These are phyloP conservation scores for Parazoanthus darwini DNA, from an alignment of 92 coral and sea anemone genomes.

Conservation along the genomic window DNA sequence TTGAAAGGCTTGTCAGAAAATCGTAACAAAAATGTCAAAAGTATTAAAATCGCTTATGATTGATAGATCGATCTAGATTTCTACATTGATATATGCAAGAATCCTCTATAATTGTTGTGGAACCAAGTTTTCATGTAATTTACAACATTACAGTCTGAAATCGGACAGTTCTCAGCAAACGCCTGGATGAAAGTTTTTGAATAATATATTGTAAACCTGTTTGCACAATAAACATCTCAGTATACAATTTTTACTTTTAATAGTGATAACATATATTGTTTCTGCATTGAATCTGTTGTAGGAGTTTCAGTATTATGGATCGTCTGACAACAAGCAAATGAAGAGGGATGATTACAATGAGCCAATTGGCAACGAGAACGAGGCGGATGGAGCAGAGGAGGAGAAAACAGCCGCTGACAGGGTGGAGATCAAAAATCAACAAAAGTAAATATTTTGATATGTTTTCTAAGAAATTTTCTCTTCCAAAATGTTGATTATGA, in stretches of 20 bases:
- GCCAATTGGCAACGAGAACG: constrained; percentile 46
- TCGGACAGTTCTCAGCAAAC: background rate
- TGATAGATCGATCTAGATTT: too few species aligned
- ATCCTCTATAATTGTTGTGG: background rate
- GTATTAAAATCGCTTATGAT: too few species aligned
- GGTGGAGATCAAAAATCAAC: constrained; percentile 76
- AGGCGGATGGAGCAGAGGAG: constrained; percentile 57
- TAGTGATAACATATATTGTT: background rate
- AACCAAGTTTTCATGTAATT: too few species aligned
- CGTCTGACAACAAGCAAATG: constrained; percentile 29
- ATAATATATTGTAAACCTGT: background rate
- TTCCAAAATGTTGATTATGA: background rate
- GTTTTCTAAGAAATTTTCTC: background rate
- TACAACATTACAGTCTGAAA: too few species aligned
- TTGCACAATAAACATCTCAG: too few species aligned
- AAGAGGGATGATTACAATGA: constrained; percentile 27
- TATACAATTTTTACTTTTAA: too few species aligned
- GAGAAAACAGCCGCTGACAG: constrained; percentile 64
- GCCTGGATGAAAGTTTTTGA: background rate
- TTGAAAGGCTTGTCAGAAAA: too few species aligned
- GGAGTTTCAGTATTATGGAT: constrained; percentile 44
- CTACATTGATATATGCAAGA: background rate
- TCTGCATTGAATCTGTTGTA: background rate
- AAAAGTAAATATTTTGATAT: constrained; percentile 55
- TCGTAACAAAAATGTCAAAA: too few species aligned